Base-by-base conservation (phyloP, 2,888 invertebrate species). In the Dione juno region DNA sequence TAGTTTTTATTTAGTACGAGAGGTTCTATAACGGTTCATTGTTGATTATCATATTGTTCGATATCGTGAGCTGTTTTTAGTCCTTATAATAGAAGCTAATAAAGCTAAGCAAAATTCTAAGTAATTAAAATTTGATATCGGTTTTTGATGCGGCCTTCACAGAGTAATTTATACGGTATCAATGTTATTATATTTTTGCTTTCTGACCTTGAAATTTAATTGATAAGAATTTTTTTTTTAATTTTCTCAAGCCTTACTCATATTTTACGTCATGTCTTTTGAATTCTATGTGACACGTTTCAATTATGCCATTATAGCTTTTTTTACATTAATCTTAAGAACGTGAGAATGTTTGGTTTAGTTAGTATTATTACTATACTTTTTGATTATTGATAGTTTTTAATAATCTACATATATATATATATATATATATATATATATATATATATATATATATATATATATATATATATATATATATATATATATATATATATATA, bases 51-150 rank as follows among this genome's bases (percentile, higher is more conserved):
- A 63, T 13, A 50, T 63, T 63, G 37, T 63, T 63, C 35, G 10
- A 37, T 63, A 28, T 9, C 16, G 28, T 35, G 37, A n/a, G 41
- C 40, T n/a, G n/a, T 37, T 57, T 43, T 61, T 5, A 45, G 11
- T 35, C 13, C 10, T 14, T 21, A 21, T 11, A n/a, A n/a, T 5
- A 37, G 11, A 53, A 37, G 61, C 66, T 63, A 50, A 66, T 58
- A 54, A 54, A 48, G 28, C 54, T 40, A 52, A 70, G 59, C 69
- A 74, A 76, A 70, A 70, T 70, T 67, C 68, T 63, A 71, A 70
- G 69, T 73, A 73, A 76, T 76, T 74, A 76, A 73, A 73, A 74
- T 76, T 73, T 73, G 71, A 74, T 73, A 65, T 67, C 59, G 19
- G 52, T 43, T 53, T 74, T 66, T 65, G 40, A 64, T 45, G 13